A percentile compares a stretch with the other conserved stretches of the same genome.
Evolutionary conservation across 1,140 invertebrate genomes (phyloP).

Genomic region (Drosophila oshimai): DNA sequence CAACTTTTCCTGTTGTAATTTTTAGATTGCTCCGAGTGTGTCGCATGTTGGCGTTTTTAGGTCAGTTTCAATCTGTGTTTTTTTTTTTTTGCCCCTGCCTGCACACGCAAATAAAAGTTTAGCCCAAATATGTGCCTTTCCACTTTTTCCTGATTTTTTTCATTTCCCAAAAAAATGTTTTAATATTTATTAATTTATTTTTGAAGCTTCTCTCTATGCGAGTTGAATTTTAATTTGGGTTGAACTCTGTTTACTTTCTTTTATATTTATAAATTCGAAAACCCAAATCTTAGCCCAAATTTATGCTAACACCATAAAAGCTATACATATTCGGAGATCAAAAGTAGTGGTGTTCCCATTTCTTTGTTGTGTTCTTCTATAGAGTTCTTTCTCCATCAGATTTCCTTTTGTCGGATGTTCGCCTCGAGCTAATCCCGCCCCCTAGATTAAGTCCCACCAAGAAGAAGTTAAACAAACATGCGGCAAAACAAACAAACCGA

Average conservation of each 20-base stretch:
- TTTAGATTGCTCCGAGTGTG: slow-evolving; percentile 42
- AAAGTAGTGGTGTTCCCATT: slow-evolving; percentile 7
- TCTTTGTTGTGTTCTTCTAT: slow-evolving; percentile 2
- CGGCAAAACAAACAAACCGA: slow-evolving; percentile 25
- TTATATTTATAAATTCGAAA: slow-evolving; percentile 6
- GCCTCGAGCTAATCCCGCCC: slow-evolving; percentile 5
- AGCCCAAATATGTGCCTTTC: neutral
- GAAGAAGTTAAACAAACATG: slow-evolving; percentile 27
- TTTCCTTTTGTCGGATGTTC: slow-evolving; percentile 8
- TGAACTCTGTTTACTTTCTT: slow-evolving; percentile 6
- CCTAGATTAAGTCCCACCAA: slow-evolving; percentile 19
- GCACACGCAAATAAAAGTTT: slow-evolving; percentile 42
- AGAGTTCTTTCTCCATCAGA: neutral
- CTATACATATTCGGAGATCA: slow-evolving; percentile 22
- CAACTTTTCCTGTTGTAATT: slow-evolving; percentile 36
- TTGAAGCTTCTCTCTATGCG: neutral
- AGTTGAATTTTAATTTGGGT: slow-evolving; percentile 9
- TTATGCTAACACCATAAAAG: slow-evolving; percentile 3
- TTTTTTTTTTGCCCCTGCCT: slow-evolving; percentile 1
- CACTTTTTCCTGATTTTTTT: slow-evolving; percentile 3
- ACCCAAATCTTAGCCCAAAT: neutral
- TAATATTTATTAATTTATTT: neutral
- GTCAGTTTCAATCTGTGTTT: slow-evolving; percentile 42
- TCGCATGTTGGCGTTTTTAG: slow-evolving; percentile 74
- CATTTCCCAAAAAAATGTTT: slow-evolving; percentile 3